These are phyloP conservation scores for Euphysa ruthae DNA, from an alignment of 30 jellyfish, hydroid and myxozoan genomes.

Conservation along the genomic window DNA sequence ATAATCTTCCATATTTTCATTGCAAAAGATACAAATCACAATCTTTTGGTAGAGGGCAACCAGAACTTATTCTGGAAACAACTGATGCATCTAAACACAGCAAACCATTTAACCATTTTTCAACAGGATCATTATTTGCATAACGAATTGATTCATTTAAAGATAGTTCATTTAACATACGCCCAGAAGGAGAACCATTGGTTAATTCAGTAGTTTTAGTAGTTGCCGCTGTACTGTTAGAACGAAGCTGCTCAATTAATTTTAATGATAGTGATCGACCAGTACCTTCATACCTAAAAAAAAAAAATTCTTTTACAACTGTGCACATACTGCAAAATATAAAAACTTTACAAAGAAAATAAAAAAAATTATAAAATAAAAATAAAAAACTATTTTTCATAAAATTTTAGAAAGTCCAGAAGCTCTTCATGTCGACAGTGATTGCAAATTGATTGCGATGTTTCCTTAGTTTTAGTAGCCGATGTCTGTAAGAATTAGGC, in stretches of 20 bases:
- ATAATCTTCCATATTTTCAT: background rate
- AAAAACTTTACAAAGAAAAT: too few species aligned
- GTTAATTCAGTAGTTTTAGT: conserved; percentile 6
- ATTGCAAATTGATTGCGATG: too few species aligned
- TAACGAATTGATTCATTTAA: conserved; percentile 86
- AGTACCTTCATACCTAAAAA: conserved; percentile 91
- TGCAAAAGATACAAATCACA: conserved; percentile 85
- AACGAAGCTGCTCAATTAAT: conserved; percentile 84
- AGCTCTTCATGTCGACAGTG: too few species aligned
- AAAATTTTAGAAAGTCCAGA: too few species aligned
- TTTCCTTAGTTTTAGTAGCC: too few species aligned
- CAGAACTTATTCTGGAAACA: conserved; percentile 89
- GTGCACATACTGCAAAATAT: too few species aligned
- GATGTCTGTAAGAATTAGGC: too few species aligned
- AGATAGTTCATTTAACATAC: conserved; percentile 67
- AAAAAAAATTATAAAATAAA: too few species aligned
- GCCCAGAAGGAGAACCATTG: conserved; percentile 55
- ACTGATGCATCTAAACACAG: conserved; percentile 91
- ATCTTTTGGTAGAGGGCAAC: conserved; percentile 86
- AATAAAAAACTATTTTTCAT: too few species aligned
- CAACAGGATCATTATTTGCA: conserved; percentile 82
- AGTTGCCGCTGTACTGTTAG: conserved; percentile 43
- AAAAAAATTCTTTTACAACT: too few species aligned
- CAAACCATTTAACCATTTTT: conserved; percentile 84
- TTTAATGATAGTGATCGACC: conserved; percentile 96